Evolutionary conservation across 2,888 invertebrate genomes (phyloP), one percentile per base, ranked within the genome.

Genomic region (Formica aserva): DNA sequence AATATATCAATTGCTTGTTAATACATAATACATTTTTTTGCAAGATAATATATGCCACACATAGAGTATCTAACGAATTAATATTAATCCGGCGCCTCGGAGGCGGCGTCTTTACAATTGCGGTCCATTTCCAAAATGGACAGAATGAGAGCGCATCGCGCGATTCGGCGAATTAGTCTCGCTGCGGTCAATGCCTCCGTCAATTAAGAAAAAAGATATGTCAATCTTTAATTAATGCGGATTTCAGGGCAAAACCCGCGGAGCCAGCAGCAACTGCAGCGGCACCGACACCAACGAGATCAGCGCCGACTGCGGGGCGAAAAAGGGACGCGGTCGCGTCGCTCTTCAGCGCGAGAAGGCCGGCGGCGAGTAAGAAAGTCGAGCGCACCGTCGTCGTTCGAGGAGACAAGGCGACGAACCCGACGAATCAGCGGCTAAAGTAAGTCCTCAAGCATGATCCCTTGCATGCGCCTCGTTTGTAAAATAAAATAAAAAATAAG

Each of bases 301-400:
- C 78, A 45, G 45, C 88, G 22, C 63, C 89, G 15, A 82, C 72
- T 3, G 15, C 86, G 52, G 89, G 87, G 15, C 87, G 83, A 75
- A 90, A 89, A 83, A 86, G 82, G 52, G 92, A 92, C 74, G 75
- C 89, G 82, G 85, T 92, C 72, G 77, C 90, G 67, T 89, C 90
- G 66, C 78, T 92, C 67, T 92, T 92, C 81, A 91, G 89, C 78
- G 67, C 91, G 38, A 90, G 88, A 69, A 92, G 90, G 82, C 86
- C 89, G 35, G 57, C 87, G n/a, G n/a, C 52, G 18, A 84, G 48
- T 74, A 90, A 81, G 78, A 92, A 89, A 89, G 69, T 72, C 84
- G 90, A 89, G 45, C 83, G 82, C 66, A n/a, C 82, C 15, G 8
- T 45, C 15, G 11, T 41, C 48, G 29, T 22, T n/a, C 60, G 72